Evolutionary conservation across 2,888 invertebrate genomes (phyloP).

Genomic region (Mesorhabditis spiculigera): DNA sequence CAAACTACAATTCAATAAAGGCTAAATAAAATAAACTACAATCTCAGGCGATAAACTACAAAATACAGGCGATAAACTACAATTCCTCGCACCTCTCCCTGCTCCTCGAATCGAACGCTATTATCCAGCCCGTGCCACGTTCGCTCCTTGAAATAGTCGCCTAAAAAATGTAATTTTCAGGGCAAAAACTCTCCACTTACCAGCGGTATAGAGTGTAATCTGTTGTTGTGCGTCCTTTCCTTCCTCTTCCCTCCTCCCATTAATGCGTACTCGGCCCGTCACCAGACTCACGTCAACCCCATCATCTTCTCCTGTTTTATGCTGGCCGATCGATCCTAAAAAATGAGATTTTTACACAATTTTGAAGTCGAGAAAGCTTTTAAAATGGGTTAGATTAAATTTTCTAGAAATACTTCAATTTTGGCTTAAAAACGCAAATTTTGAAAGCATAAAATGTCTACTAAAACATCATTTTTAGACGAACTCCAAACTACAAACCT

Average conservation of each 20-base stretch:
- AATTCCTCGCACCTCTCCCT: conserved; percentile 64
- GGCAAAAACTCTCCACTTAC: conserved; percentile 9
- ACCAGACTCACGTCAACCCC: conserved; percentile 49
- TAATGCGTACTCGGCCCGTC: conserved; percentile 45
- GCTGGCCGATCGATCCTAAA: conserved; percentile 35
- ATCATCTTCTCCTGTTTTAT: conserved; percentile 21
- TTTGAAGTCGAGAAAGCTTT: background rate
- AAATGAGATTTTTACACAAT: background rate
- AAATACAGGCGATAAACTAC: background rate
- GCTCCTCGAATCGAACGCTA: conserved; percentile 62
- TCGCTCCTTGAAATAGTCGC: conserved; percentile 69
- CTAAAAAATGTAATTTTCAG: conserved; percentile 52
- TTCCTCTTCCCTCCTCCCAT: conserved; percentile 21
- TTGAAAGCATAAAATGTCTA: background rate
- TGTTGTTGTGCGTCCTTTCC: conserved; percentile 12
- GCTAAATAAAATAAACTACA: too few relatives aligned
- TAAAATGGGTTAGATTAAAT: too few relatives aligned
- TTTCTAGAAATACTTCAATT: too few relatives aligned
- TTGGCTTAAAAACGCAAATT: too few relatives aligned
- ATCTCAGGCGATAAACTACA: too few relatives aligned
- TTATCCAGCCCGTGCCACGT: conserved; percentile 84
- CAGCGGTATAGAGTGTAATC: conserved; percentile 34
- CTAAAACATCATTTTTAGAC: too few relatives aligned
- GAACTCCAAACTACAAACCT: conserved; percentile 22
- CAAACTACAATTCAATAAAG: background rate